These are phyloP conservation scores for Cynoglossus semilaevis DNA, from an alignment of 2,113 vertebrate genomes.

Conservation along the genomic window DNA sequence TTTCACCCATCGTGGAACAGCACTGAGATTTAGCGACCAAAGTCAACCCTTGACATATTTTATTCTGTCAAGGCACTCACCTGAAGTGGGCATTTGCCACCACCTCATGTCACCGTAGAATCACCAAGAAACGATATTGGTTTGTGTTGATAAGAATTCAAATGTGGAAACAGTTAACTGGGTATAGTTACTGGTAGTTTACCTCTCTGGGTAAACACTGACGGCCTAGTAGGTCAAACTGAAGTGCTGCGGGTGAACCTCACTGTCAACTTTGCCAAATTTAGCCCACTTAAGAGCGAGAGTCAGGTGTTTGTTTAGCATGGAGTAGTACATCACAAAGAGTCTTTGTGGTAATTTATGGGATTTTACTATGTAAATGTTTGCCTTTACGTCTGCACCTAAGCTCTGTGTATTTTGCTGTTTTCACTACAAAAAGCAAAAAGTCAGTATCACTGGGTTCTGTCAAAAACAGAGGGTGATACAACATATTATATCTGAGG, in stretches of 20 bases:
- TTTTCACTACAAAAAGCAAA: slow-evolving; percentile 34
- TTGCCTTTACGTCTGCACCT: slow-evolving; percentile 37
- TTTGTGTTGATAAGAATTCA: slow-evolving; percentile 28
- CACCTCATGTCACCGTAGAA: background rate
- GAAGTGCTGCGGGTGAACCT: slow-evolving; percentile 14
- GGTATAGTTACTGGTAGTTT: slow-evolving; percentile 9
- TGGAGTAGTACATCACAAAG: slow-evolving; percentile 58
- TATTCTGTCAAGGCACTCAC: background rate
- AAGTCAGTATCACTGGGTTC: slow-evolving; percentile 38
- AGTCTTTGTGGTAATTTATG: slow-evolving; percentile 52
- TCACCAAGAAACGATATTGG: slow-evolving; percentile 5
- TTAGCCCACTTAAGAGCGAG: slow-evolving; percentile 29
- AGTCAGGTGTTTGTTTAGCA: slow-evolving; percentile 45
- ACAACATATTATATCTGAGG: slow-evolving; percentile 61
- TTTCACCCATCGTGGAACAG: no score
- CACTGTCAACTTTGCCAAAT: slow-evolving; percentile 34
- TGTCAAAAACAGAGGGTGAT: slow-evolving; percentile 60
- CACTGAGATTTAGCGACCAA: no score
- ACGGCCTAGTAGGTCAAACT: slow-evolving; percentile 15
- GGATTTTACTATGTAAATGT: slow-evolving; percentile 53
- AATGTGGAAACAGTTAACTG: slow-evolving; percentile 36
- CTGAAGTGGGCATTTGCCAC: background rate
- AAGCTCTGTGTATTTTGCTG: slow-evolving; percentile 22
- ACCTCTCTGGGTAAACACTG: slow-evolving; percentile 15
- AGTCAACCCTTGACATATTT: no score